Evolutionary conservation across 2,888 invertebrate genomes (phyloP).

Genomic region (Lapara coniferarum): DNA sequence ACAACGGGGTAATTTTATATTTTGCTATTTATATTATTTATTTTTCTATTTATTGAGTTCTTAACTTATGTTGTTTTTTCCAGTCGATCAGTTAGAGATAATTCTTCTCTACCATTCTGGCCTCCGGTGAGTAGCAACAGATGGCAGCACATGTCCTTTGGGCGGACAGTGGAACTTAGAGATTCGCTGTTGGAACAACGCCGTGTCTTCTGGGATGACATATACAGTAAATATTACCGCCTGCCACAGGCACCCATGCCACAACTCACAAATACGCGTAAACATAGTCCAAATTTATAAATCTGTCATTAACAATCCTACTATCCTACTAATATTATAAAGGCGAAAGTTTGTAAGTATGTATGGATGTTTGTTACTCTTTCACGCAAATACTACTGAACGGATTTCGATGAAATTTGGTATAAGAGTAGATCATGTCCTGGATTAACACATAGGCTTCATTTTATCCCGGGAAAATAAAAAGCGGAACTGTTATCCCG

Average conservation of each 20-base stretch:
- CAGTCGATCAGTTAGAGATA: constrained; percentile 13
- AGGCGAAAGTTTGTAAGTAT: too few relatives aligned
- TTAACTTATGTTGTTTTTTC: neutral
- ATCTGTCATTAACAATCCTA: too few relatives aligned
- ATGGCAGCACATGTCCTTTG: constrained; percentile 29
- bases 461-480: too few relatives aligned
- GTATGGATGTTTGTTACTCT: too few relatives aligned
- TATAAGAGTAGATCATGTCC: too few relatives aligned
- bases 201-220: constrained; percentile 31
- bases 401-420: too few relatives aligned
- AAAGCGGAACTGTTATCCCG: too few relatives aligned
- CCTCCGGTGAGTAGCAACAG: neutral
- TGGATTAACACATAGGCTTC: too few relatives aligned
- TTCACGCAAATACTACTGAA: too few relatives aligned
- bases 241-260: constrained; percentile 15
- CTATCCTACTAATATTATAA: too few relatives aligned
- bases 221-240: constrained; percentile 30
- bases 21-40: neutral
- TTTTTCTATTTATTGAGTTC: neutral
- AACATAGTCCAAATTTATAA: neutral
- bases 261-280: neutral
- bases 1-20: constrained; percentile 40
- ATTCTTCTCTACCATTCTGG: constrained; percentile 21
- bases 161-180: constrained; percentile 29
- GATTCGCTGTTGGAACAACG: constrained; percentile 29